phyloP scores from a whole-genome alignment of 2,797 vertebrate species.

The Sylvia borin region DNA sequence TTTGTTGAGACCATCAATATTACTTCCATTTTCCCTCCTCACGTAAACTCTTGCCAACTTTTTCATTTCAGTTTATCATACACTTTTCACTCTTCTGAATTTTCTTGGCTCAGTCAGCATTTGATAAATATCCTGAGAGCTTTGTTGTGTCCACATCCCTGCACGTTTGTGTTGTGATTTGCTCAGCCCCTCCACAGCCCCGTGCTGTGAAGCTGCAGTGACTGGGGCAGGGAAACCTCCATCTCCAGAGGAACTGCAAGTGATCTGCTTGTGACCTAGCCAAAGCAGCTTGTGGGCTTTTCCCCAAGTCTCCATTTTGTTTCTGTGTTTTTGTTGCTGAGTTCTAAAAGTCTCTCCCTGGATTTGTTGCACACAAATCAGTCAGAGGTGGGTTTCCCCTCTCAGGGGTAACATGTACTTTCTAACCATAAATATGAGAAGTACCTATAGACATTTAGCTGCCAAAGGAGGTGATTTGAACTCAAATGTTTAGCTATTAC shows the following conservation, averaged over 20 bases:
- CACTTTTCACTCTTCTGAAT: slow-evolving; percentile 30
- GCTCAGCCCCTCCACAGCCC: not conserved
- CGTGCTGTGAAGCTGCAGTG: fast-evolving
- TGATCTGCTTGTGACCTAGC: not conserved
- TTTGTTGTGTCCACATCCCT: not conserved
- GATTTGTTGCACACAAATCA: not conserved
- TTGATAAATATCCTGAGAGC: not conserved
- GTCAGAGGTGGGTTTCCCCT: not conserved
- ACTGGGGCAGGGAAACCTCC: not conserved
- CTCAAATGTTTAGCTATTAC: not conserved
- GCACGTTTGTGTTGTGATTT: not conserved
- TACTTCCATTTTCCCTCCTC: slow-evolving; percentile 19
- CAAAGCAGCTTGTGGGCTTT: not conserved
- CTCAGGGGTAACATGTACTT: not conserved
- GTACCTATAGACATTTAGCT: not conserved
- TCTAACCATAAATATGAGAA: not conserved
- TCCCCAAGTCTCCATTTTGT: not conserved
- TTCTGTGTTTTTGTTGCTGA: not conserved
- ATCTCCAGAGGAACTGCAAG: not conserved
- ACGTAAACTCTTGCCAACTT: not conserved
- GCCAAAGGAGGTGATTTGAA: not conserved
- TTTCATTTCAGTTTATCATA: not conserved
- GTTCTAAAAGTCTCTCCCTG: not conserved
- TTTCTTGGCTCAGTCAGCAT: not conserved
- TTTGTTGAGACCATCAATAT: slow-evolving; percentile 16